These are phyloP conservation scores for Pyrrhosoma nymphula DNA, from an alignment of 2,888 invertebrate species.

Conservation along the genomic window DNA sequence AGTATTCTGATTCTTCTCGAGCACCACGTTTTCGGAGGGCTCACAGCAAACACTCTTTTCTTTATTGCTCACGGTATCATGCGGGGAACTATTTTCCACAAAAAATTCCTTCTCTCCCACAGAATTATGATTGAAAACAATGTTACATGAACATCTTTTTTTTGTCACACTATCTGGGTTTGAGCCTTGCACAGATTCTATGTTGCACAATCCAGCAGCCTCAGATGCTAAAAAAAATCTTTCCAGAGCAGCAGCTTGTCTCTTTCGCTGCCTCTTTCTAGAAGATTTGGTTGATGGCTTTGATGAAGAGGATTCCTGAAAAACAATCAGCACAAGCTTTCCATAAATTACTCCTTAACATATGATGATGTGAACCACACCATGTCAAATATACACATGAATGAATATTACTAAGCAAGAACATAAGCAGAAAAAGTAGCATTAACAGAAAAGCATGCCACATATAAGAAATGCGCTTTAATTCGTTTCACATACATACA, in stretches of 20 bases:
- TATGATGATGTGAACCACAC: background rate
- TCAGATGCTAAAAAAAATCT: slow-evolving; percentile 4
- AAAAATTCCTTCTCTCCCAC: background rate
- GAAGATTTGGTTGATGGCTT: slow-evolving; percentile 7
- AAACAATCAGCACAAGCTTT: background rate
- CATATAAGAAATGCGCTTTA: background rate
- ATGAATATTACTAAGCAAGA: background rate
- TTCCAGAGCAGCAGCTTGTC: slow-evolving; percentile 29
- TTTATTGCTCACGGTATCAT: too few relatives aligned
- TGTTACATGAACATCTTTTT: background rate
- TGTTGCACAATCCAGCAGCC: background rate
- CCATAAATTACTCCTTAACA: background rate
- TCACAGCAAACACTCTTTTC: background rate
- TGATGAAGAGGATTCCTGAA: background rate
- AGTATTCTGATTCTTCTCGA: background rate
- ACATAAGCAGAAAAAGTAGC: background rate
- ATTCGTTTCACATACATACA: background rate
- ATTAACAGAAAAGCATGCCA: background rate
- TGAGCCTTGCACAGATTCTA: background rate
- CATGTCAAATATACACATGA: background rate
- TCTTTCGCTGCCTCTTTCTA: slow-evolving; percentile 25
- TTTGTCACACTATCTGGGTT: background rate
- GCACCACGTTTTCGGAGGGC: background rate
- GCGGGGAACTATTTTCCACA: background rate
- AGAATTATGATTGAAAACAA: background rate